A percentile compares a stretch with the other conserved stretches of the same genome.
phyloP scores from a whole-genome alignment of 2,113 vertebrate genomes.

The Ursus arctos region DNA sequence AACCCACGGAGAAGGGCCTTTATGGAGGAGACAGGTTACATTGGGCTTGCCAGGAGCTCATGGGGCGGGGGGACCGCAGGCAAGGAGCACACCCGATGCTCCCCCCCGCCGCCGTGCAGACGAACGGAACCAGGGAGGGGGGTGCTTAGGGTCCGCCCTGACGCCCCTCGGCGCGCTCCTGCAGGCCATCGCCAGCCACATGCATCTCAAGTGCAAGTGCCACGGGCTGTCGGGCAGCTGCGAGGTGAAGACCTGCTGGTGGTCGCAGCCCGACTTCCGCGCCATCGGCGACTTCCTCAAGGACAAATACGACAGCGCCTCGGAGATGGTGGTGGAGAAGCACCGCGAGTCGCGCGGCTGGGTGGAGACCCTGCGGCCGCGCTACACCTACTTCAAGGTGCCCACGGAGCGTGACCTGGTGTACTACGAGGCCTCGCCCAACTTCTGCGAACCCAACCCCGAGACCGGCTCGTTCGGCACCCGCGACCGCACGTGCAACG shows the following conservation, averaged over 20 bases:
- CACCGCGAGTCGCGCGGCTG: slow-evolving; percentile 92
- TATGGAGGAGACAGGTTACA: background rate
- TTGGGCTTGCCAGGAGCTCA: background rate
- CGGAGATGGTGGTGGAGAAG: slow-evolving; percentile 92
- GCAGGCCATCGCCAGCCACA: slow-evolving; percentile 91
- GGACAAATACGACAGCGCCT: slow-evolving; percentile 93
- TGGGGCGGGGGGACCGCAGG: background rate
- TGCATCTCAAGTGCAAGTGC: slow-evolving; percentile 93
- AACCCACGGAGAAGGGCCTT: background rate
- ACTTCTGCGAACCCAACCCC: slow-evolving; percentile 91
- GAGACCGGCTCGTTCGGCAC: slow-evolving; percentile 92
- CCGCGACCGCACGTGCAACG: slow-evolving; percentile 90
- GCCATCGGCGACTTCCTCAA: slow-evolving; percentile 92
- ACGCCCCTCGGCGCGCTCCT: background rate
- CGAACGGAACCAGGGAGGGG: background rate
- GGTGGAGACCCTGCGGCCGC: slow-evolving; percentile 91
- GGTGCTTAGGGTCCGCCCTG: background rate
- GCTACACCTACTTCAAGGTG: slow-evolving; percentile 91
- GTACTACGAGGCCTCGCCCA: slow-evolving; percentile 92
- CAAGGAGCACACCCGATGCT: background rate
- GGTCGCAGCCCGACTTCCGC: slow-evolving; percentile 92
- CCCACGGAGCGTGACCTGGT: slow-evolving; percentile 91
- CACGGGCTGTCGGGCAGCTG: slow-evolving; percentile 92
- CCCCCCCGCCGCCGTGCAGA: no score
- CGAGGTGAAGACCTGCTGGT: slow-evolving; percentile 93